Evolutionary conservation across 1,140 invertebrate species (phyloP), one percentile per base, ranked within the genome.

Genomic region (Caenorhabditis tropicalis): DNA sequence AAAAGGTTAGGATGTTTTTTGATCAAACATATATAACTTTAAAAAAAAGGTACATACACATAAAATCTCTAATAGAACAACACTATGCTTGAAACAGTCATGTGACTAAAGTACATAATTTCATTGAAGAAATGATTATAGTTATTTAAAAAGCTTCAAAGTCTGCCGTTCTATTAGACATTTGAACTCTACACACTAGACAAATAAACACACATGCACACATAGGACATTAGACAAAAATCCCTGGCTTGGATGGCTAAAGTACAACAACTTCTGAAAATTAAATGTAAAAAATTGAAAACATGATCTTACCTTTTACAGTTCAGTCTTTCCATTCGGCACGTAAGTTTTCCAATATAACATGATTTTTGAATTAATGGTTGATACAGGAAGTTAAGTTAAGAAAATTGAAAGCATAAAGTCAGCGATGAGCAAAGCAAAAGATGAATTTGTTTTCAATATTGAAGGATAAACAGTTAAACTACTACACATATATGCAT

Each of bases 141-240:
- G n/a, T n/a, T n/a, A n/a, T n/a, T n/a, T n/a, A n/a, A n/a, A n/a
- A n/a, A n/a, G n/a, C n/a, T n/a, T n/a, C n/a, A n/a, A n/a, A n/a
- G n/a, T 16, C 43, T 46, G 43, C 16, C 43, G 16, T 46, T 46
- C 43, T 46, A 9, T 46, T 12, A 46, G 16, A 46, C 43, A 46
- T 46, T 46, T 46, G 43, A 0, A 46, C 43, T 51, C n/a, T 51
- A 19, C 15, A 49, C n/a, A 80, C 46, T 43, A 21, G 33, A 74
- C 65, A 74, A 33, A 82, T 36, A 56, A 33, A 60, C 51, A 60
- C 48, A 82, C 81, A 82, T 33, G 29, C 19, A 43, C 29, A 82
- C 49, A 51, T 46, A 29, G 6, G 10, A 80, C n/a, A 56, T 19
- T 9, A 81, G 9, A 65, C 9, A n/a, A 51, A n/a, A 19, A 27